Evolutionary conservation across 2,113 vertebrate genomes (phyloP), one percentile per base, ranked within the genome.

Genomic region (Silurus glanis): DNA sequence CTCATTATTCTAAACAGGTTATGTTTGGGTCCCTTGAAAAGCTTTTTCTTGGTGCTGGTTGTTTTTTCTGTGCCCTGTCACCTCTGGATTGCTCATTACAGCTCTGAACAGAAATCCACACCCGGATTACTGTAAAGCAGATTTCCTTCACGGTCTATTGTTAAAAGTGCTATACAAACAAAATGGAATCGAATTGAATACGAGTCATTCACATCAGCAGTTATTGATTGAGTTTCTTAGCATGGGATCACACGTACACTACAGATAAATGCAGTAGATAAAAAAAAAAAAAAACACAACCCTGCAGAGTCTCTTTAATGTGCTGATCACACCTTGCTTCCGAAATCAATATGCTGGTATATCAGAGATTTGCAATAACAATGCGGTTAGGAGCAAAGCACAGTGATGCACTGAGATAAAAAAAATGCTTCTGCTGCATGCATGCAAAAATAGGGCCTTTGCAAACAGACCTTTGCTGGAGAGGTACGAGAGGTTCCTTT

Each of bases 401-500:
- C 64, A 64, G 53, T 53, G 78, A 82, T 82, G 69, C 13, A n/a
- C 69, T 69, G 82, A 87, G 59, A 76, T 47, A 69, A 80, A 71
- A 61, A 80, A 58, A 83, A 80, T 4, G 12, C 61, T 79, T 82
- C 47, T 51, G 37, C 80, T 47, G 82, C 56, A 25, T 23, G 79
- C 23, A 87, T 75, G 53, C 86, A 71, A 69, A 87, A 89, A 83
- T 84, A 87, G 69, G 76, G 69, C 83, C 69, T 86, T 62, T 28
- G 80, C 79, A 79, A 74, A 74, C 71, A 85, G 69, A 88, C 79
- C 47, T 53, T 47, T 79, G 37, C 76, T 69, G 80, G 80, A 85
- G 78, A 80, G 62, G 81, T 87, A 78, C 86, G 76, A 81, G 75
- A 82, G 80, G 79, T 49, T 58, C 71, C 61, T 87, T 90, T 88